Percentiles rank a stretch among this genome's conserved stretches.
These are phyloP conservation scores for Thomomys bottae DNA, from an alignment of 2,113 vertebrate genomes.

Conservation along the genomic window DNA sequence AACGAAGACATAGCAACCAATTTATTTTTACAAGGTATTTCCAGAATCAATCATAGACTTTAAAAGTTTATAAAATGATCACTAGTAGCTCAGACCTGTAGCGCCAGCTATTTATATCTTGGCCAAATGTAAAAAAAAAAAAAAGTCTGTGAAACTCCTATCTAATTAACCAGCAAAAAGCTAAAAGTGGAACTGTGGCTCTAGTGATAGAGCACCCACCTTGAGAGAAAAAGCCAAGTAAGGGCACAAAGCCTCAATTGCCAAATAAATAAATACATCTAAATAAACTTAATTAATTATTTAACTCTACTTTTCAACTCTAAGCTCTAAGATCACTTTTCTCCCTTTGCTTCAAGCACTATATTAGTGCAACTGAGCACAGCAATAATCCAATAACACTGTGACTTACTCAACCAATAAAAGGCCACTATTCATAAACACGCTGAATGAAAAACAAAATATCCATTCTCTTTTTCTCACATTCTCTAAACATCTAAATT, in stretches of 20 bases:
- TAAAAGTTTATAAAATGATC: not conserved
- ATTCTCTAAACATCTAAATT: constrained; percentile 57
- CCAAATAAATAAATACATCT: too few relatives aligned
- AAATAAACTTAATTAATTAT: not conserved
- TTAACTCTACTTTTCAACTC: constrained; percentile 21
- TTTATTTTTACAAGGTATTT: not conserved
- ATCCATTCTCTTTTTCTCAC: not conserved
- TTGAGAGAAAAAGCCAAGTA: too few relatives aligned
- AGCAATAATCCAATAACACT: not conserved
- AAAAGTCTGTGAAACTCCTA: too few relatives aligned
- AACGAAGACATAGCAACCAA: not conserved
- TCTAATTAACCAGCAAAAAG: too few relatives aligned
- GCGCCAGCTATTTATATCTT: too few relatives aligned
- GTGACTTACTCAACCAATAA: constrained; percentile 47
- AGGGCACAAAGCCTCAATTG: too few relatives aligned
- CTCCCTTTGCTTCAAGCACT: not conserved
- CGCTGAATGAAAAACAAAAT: constrained; percentile 61
- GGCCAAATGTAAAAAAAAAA: too few relatives aligned
- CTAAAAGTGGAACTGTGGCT: too few relatives aligned
- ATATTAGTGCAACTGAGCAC: not conserved
- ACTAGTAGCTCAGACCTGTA: too few relatives aligned
- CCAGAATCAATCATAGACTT: not conserved
- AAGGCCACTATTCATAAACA: constrained; percentile 43
- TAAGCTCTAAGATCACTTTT: not conserved
- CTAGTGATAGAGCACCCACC: too few relatives aligned